Percentiles rank a stretch among this genome's conserved stretches.
phyloP scores from a whole-genome alignment of 2,888 invertebrate genomes.

The Phasia obesa region DNA sequence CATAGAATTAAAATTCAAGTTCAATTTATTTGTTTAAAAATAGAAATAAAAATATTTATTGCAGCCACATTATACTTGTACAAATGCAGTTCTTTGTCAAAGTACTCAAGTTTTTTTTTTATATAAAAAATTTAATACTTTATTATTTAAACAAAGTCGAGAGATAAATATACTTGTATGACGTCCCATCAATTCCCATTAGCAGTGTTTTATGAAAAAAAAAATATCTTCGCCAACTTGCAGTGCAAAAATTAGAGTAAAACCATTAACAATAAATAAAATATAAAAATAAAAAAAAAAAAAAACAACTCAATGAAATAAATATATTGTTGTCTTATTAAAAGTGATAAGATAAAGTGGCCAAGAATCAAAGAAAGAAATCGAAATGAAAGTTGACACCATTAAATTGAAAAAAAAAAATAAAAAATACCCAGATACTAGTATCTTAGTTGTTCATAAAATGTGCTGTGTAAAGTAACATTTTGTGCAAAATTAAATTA shows the following conservation, averaged over 20 bases:
- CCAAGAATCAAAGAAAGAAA: constrained; percentile 10
- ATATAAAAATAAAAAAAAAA: constrained; percentile 25
- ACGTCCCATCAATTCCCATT: constrained; percentile 3
- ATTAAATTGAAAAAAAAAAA: no score
- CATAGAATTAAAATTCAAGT: constrained; percentile 29
- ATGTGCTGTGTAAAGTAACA: not conserved
- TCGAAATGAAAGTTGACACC: not conserved
- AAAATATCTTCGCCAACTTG: constrained; percentile 32
- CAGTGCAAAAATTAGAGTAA: not conserved
- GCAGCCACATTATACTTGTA: not conserved
- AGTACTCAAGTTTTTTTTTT: not conserved
- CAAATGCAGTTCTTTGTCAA: constrained; percentile 2
- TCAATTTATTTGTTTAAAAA: constrained; percentile 22
- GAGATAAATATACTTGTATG: constrained; percentile 11
- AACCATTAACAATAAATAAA: not conserved
- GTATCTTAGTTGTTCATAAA: constrained; percentile 23
- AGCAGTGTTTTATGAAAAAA: not conserved
- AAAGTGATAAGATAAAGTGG: constrained; percentile 53
- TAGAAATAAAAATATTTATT: constrained; percentile 7
- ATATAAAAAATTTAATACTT: constrained; percentile 2
- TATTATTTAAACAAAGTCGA: constrained; percentile 13
- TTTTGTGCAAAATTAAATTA: not conserved
- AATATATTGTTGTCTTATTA: constrained; percentile 21
- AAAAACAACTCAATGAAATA: constrained; percentile 31
- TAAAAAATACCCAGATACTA: not conserved